phyloP scores from a whole-genome alignment of 2,797 vertebrate species.

The Anniella stebbinsi region DNA sequence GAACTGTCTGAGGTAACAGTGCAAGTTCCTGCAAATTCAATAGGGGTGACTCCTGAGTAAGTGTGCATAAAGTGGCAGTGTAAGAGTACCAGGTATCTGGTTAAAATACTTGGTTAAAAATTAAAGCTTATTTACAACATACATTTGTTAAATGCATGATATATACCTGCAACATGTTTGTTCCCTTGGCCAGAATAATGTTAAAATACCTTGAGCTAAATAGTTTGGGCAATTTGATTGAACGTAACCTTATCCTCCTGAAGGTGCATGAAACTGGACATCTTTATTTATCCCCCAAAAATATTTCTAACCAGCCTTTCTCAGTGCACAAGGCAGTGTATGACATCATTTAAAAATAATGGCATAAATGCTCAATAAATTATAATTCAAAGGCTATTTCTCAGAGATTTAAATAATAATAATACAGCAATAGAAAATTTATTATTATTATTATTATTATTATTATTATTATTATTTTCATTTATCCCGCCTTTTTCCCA shows the following conservation, averaged over 20 bases:
- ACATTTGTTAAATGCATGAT: not conserved
- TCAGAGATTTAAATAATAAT: not conserved
- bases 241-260: not conserved
- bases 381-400: not conserved
- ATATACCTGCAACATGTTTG: not conserved
- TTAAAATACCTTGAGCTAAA: not conserved
- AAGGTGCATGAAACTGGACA: not conserved
- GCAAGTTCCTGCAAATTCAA: not conserved
- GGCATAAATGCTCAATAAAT: too few species aligned
- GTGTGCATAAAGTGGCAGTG: not conserved
- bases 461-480: too few species aligned
- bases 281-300: not conserved
- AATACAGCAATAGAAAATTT: not conserved
- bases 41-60: not conserved
- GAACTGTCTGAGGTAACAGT: too few species aligned
- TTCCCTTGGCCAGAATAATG: not conserved
- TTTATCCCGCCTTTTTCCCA: too few species aligned
- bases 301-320: not conserved
- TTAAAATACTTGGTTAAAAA: not conserved
- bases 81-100: not conserved
- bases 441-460: too few species aligned
- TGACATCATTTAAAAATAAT: not conserved
- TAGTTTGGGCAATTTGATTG: not conserved
- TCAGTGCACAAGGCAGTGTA: not conserved
- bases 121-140: not conserved